These are phyloP conservation scores for Scophthalmus maximus DNA, from an alignment of 2,113 vertebrate genomes.

Conservation along the genomic window DNA sequence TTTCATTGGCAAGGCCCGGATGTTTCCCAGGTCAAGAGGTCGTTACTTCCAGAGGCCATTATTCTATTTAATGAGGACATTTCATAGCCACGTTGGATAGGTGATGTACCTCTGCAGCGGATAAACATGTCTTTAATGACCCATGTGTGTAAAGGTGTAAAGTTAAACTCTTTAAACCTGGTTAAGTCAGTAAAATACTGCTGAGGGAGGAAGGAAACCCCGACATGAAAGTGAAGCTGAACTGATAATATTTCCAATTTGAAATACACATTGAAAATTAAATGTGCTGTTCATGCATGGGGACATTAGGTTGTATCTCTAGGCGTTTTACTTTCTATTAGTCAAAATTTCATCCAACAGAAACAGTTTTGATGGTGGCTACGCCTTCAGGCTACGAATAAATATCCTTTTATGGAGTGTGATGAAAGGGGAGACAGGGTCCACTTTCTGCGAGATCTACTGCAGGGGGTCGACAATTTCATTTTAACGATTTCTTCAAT, in stretches of 20 bases:
- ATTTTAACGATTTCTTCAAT: conserved; percentile 45
- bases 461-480: conserved; percentile 2
- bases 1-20: conserved; percentile 56
- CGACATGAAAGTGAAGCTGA: conserved; percentile 46
- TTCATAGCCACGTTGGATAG: conserved; percentile 52
- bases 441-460: conserved; percentile 28
- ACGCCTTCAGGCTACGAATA: conserved; percentile 38
- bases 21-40: conserved; percentile 63
- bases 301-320: conserved; percentile 24
- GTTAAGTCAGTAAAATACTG: conserved; percentile 32
- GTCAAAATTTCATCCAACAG: conserved; percentile 38
- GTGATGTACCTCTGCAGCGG: conserved; percentile 45
- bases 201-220: conserved; percentile 21
- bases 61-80: conserved; percentile 67
- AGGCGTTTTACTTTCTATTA: conserved; percentile 57
- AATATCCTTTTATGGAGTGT: conserved; percentile 30
- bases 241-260: conserved; percentile 24
- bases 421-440: conserved; percentile 46
- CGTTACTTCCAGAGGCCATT: conserved; percentile 59
- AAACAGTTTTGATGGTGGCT: conserved; percentile 45
- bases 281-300: conserved; percentile 27
- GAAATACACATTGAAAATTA: conserved; percentile 27
- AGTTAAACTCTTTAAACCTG: background rate
- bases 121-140: conserved; percentile 35
- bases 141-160: conserved; percentile 2